Base-by-base conservation (phyloP, 1,140 invertebrate genomes). In the Drosophila sulfurigaster region DNA sequence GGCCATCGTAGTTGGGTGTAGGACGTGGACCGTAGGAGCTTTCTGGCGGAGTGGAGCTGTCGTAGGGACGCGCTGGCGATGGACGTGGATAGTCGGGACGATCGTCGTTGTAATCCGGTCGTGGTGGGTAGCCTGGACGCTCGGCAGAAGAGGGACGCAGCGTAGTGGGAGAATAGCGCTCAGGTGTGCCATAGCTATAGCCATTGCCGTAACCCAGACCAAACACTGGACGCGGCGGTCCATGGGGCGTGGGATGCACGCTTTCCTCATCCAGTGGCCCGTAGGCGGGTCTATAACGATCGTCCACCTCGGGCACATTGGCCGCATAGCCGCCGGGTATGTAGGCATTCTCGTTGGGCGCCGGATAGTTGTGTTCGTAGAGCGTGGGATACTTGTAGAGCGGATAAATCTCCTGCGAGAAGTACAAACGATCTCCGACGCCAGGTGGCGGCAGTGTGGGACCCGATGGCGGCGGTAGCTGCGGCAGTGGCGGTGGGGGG, bases 291-390 rank as follows among this genome's bases (percentile, higher is more conserved):
- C 82, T 60, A 69, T 92, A 92, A 13, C 74, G 83, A 20, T 92
- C 91, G 5, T 87, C 79, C 5, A 92, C 78, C 32, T 82, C 87
- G 11, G 86, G 92, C 1, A 87, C 79, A 66, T 92, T 92, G 62
- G 89, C 83, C 3, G 91, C 92, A 81, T 92, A 92, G 45, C 86
- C 89, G 1, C 89, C 88, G 0, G 91, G 91, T 43, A 90, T 91
- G 38, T 91, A 91, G 35, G 75, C 75, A 16, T 91, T 79, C 5
- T 91, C 88, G 38, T 92, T 92, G 41, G 92, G 89, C 15, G 91
- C 81, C 5, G 92, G 92, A 79, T 92, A 92, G 66, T 89, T 92
- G 57, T 75, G 80, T 66, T 92, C 92, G 58, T 92, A 92, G 20
- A 92, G 78, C 46, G 72, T 92, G 0, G 92, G 92, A 57, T 92